These are phyloP conservation scores for Bryconaethiops microstoma DNA, from an alignment of 2,797 vertebrate species.

Conservation along the genomic window DNA sequence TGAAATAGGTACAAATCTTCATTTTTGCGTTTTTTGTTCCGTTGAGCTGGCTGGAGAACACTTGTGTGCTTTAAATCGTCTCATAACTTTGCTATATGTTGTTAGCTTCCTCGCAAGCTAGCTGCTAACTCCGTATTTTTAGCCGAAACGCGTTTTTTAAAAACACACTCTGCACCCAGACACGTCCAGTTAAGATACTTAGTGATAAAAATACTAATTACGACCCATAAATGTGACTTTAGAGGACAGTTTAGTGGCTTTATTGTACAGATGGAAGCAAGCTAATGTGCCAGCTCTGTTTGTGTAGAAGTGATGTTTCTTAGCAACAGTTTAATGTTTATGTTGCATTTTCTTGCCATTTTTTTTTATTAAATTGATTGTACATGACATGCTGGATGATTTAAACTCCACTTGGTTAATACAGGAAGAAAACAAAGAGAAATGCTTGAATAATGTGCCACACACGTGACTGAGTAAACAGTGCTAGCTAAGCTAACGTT, in stretches of 20 bases:
- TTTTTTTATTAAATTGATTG: background rate
- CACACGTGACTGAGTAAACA: slow-evolving; percentile 6
- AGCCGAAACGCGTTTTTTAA: background rate
- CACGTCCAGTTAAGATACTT: background rate
- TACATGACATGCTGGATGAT: too few relatives aligned
- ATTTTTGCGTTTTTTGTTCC: background rate
- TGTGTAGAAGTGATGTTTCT: background rate
- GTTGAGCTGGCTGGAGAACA: background rate
- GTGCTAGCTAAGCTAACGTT: background rate
- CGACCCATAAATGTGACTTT: background rate
- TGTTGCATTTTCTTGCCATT: background rate
- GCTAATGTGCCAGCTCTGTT: background rate
- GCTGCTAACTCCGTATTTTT: background rate
- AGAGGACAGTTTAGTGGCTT: too few relatives aligned
- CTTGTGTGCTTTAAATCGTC: background rate
- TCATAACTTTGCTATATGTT: background rate
- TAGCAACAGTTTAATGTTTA: background rate
- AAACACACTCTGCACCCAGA: background rate
- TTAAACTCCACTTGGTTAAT: too few relatives aligned
- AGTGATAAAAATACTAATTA: too few relatives aligned
- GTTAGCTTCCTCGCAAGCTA: background rate
- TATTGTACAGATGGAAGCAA: background rate
- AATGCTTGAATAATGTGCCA: background rate
- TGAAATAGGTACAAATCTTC: background rate
- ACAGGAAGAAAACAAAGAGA: background rate